Evolutionary conservation across 2,113 vertebrate species (phyloP).

Genomic region (Xiphorhynchus elegans): DNA sequence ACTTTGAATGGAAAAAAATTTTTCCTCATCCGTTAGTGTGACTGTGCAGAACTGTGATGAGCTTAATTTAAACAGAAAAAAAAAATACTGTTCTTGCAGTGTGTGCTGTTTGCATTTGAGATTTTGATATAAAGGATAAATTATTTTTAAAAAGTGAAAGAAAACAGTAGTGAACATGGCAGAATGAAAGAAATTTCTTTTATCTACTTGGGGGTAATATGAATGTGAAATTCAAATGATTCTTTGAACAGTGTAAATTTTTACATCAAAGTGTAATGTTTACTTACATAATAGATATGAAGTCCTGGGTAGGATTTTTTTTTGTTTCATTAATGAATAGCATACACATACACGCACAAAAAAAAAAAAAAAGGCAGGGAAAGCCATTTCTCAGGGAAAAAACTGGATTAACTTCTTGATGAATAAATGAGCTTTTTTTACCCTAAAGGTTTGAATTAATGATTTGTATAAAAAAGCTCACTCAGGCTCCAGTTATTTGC

Average conservation of each 20-base stretch:
- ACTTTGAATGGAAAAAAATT: neutral
- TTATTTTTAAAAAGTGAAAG: neutral
- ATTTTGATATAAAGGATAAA: neutral
- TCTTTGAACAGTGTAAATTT: conserved; percentile 10
- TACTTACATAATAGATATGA: conserved; percentile 46
- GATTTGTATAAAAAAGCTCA: conserved; percentile 49
- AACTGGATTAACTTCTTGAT: conserved; percentile 38
- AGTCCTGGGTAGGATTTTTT: conserved; percentile 19
- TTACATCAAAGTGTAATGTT: conserved; percentile 22
- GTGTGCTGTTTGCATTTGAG: neutral
- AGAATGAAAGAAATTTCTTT: neutral
- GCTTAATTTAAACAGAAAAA: neutral
- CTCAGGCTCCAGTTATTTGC: conserved; percentile 9
- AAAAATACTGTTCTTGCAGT: neutral
- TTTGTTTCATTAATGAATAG: conserved; percentile 42
- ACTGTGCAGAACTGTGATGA: neutral
- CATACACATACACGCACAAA: neutral
- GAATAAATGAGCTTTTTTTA: conserved; percentile 61
- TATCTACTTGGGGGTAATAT: neutral
- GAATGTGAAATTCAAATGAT: conserved; percentile 23
- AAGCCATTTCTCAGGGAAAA: conserved; percentile 8
- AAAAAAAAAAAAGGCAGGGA: conserved; percentile 12
- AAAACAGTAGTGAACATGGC: neutral
- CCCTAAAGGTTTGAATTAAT: conserved; percentile 72
- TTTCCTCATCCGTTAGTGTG: neutral